Evolutionary conservation across 2,113 vertebrate species (phyloP), one percentile per base, ranked within the genome.

Genomic region (Pseudorasbora parva): DNA sequence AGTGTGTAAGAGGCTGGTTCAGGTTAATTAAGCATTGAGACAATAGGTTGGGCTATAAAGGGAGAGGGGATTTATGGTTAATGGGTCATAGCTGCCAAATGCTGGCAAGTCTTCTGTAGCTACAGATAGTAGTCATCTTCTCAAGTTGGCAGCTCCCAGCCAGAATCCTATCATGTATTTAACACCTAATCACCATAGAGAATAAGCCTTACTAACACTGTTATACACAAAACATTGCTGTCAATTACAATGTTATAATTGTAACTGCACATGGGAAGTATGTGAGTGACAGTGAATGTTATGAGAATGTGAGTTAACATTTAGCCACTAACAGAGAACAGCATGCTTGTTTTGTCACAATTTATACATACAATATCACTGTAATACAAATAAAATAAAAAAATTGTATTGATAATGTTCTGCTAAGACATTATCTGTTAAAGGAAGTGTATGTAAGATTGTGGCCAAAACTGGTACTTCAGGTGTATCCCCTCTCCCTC

Each of bases 1-100:
- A 85, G n/a, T 82, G 86, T 86, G 14, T 19, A 27, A 86, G 19
- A 57, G 59, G 49, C n/a, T 74, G 41, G 64, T 21, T 82, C 30
- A 6, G 30, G 51, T 76, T 57, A 76, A 57, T 57, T 30, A 51
- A 23, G 51, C 74, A 57, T 33, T 57, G 30, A 77, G 74, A 77
- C 33, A 77, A 77, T 59, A 23, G 30, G 33, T 77, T 57, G 1
- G 73, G 74, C 54, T 59, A 37, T 59, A 77, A 77, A 77, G 74
- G 30, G 54, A 77, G 30, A 41, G 49, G 54, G 74, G 74, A 77
- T 57, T 59, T 77, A 59, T 77, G 54, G 30, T 77, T 57, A 77
- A 57, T 77, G 74, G 74, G 23, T 77, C 74, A 77, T 59, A 54
- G 54, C 74, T 77, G 74, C 54, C 74, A 59, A 77, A 59, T 7